These are phyloP conservation scores for Strigamia crassipes DNA, from an alignment of 2,888 invertebrate species.

Conservation along the genomic window DNA sequence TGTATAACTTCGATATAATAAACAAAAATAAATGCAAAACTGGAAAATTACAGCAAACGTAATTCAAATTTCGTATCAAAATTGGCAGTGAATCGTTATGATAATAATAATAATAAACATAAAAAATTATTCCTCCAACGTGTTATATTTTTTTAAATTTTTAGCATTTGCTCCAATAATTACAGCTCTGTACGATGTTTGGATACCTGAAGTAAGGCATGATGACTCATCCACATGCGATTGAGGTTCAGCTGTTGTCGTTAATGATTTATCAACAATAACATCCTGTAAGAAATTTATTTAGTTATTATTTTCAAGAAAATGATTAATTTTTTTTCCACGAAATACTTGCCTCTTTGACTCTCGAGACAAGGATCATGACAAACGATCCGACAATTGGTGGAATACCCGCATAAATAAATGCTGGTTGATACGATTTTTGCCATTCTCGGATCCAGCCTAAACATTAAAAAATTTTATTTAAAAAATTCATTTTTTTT, in stretches of 20 bases:
- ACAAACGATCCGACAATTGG: slow-evolving; percentile 78
- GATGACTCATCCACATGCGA: neutral
- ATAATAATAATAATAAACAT: neutral
- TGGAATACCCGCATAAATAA: slow-evolving; percentile 81
- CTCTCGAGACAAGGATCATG: slow-evolving; percentile 69
- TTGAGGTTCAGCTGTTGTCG: neutral
- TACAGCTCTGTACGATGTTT: slow-evolving; percentile 17
- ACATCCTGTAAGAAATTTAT: neutral
- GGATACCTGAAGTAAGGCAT: slow-evolving; percentile 27
- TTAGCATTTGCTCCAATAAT: slow-evolving; percentile 19
- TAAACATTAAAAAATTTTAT: slow-evolving; percentile 49
- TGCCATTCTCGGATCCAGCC: slow-evolving; percentile 61
- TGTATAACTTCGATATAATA: neutral
- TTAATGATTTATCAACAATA: neutral
- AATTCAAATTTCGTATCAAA: neutral
- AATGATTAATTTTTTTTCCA: neutral
- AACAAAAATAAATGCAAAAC: neutral
- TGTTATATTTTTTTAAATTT: neutral
- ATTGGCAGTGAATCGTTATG: neutral
- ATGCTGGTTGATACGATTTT: slow-evolving; percentile 73
- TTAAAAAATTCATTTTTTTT: neutral
- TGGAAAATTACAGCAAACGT: neutral
- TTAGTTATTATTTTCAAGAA: neutral
- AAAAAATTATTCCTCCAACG: neutral
- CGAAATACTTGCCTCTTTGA: slow-evolving; percentile 55